Conservation (phyloP, 2,113 vertebrate genomes). For the Crotophaga sulcirostris region DNA sequence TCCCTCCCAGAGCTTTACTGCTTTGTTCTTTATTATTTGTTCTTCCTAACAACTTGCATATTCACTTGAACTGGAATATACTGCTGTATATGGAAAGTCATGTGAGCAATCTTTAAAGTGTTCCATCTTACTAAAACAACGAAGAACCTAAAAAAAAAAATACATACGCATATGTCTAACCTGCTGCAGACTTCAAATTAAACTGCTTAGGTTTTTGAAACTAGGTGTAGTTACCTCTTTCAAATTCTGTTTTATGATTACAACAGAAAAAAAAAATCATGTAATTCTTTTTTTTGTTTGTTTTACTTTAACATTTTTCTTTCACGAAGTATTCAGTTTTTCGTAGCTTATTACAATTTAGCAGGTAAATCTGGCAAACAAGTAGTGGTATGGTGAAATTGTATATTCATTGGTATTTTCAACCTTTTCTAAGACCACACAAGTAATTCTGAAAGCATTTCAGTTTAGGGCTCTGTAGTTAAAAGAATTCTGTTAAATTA, state of each 20-base stretch:
- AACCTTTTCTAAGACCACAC: neutral
- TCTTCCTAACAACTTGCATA: neutral
- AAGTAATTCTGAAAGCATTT: neutral
- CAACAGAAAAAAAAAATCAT: neutral
- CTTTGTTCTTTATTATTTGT: neutral
- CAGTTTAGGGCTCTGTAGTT: neutral
- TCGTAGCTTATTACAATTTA: neutral
- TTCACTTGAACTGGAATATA: neutral
- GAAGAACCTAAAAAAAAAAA: neutral
- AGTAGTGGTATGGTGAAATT: neutral
- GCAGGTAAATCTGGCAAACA: neutral
- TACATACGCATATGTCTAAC: neutral
- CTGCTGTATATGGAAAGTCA: neutral
- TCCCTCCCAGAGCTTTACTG: neutral
- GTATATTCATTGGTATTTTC: neutral
- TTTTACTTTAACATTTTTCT: neutral
- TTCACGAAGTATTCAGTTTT: neutral
- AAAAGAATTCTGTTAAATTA: neutral
- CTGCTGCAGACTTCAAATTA: neutral
- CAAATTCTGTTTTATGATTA: neutral
- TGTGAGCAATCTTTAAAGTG: neutral
- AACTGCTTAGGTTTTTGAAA: neutral
- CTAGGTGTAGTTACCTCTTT: neutral
- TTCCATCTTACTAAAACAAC: fast-evolving
- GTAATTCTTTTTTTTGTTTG: neutral